Percentiles rank a stretch among this genome's conserved stretches.
Evolutionary conservation across 2,888 invertebrate genomes (phyloP).

Genomic region (Caenorhabditis angaria): DNA sequence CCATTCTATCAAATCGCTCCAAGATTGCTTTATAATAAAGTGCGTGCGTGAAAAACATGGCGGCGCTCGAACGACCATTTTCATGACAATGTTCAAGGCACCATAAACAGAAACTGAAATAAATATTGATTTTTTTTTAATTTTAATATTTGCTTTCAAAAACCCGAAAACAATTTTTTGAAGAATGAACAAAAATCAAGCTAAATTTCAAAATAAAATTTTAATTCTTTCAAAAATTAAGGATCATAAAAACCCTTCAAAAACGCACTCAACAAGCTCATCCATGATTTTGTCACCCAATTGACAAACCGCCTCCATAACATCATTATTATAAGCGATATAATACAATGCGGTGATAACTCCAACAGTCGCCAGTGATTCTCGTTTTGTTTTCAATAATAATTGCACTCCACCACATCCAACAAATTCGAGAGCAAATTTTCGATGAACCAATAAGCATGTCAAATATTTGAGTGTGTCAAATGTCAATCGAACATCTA

Average conservation of each 20-base stretch:
- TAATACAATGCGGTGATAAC: conserved; percentile 96
- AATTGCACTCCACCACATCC: conserved; percentile 86
- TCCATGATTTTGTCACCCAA: conserved; percentile 77
- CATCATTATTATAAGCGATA: conserved; percentile 91
- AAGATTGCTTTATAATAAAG: conserved; percentile 84
- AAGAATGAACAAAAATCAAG: too few species aligned
- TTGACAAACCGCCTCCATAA: conserved; percentile 89
- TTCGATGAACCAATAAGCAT: conserved; percentile 93
- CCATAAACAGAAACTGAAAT: conserved; percentile 86
- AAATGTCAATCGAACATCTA: conserved; percentile 91
- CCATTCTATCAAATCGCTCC: conserved; percentile 91
- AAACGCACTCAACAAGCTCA: conserved; percentile 68
- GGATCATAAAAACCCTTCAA: too few species aligned
- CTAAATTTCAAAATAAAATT: too few species aligned
- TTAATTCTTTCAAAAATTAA: too few species aligned
- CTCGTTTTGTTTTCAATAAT: conserved; percentile 82
- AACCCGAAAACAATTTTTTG: too few species aligned
- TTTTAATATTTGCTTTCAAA: too few species aligned
- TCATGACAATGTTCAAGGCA: conserved; percentile 93
- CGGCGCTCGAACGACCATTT: conserved; percentile 95
- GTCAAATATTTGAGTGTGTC: conserved; percentile 92
- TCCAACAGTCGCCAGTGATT: conserved; percentile 78
- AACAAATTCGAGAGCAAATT: conserved; percentile 95
- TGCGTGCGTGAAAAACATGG: conserved; percentile 93
- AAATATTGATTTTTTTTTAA: conserved; percentile 1